These are phyloP conservation scores for Tuberolachnus salignus DNA, from an alignment of 2,888 invertebrate species.

Conservation along the genomic window DNA sequence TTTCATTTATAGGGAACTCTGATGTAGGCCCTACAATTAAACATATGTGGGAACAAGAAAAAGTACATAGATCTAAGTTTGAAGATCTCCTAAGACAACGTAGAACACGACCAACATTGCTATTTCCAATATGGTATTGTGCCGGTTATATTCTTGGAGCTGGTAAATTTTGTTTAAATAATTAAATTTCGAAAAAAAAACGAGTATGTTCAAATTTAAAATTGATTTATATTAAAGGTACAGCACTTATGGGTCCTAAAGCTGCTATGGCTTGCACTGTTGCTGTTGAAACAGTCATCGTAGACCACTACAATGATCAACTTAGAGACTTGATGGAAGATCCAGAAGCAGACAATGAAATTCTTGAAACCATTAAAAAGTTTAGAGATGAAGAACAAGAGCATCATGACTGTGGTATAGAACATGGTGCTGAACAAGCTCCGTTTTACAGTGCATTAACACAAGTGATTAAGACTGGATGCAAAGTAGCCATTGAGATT, in stretches of 20 bases:
- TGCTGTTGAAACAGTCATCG: constrained; percentile 97
- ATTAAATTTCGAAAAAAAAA: constrained; percentile 8
- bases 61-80: constrained; percentile 86
- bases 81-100: constrained; percentile 87
- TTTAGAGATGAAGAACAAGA: constrained; percentile 97
- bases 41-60: constrained; percentile 99
- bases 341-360: constrained; percentile 74
- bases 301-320: constrained; percentile 97
- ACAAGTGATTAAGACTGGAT: constrained; percentile 86
- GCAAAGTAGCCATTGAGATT: constrained; percentile 89
- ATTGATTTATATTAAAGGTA: constrained; percentile 64
- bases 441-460: constrained; percentile 87
- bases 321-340: constrained; percentile 82
- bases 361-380: constrained; percentile 83
- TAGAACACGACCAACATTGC: constrained; percentile 85
- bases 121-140: constrained; percentile 92
- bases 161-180: constrained; percentile 63
- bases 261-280: constrained; percentile 99
- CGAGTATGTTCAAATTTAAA: not conserved
- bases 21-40: constrained; percentile 80
- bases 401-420: constrained; percentile 93
- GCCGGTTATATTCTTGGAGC: constrained; percentile 92
- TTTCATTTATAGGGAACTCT: constrained; percentile 66
- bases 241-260: constrained; percentile 91
- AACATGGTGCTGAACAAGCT: constrained; percentile 92